phyloP scores from a whole-genome alignment of 37 sponge, comb jelly and placozoan genomes.

The Eunapius fragilis region DNA sequence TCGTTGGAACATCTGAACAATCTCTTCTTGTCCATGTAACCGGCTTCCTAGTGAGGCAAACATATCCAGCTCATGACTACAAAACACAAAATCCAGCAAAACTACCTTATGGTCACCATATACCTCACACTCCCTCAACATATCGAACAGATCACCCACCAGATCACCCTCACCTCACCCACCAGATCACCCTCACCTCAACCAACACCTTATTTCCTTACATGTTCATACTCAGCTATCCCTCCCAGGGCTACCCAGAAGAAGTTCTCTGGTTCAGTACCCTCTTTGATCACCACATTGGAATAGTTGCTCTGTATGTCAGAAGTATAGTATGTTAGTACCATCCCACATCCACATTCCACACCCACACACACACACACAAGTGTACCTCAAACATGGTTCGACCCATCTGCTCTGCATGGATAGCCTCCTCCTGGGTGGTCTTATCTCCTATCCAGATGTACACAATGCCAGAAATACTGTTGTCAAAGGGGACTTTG shows the following conservation, averaged over 20 bases:
- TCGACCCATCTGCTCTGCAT: slow-evolving; percentile 91
- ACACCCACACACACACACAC: slow-evolving; percentile 12
- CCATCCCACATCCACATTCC: not conserved
- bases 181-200: slow-evolving; percentile 3
- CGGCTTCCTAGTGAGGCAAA: slow-evolving; percentile 57
- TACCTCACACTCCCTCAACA: no score
- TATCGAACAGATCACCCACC: not conserved
- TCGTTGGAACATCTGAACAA: slow-evolving; percentile 98
- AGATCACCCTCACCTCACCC: not conserved
- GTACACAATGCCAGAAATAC: slow-evolving; percentile 87
- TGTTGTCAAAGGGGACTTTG: slow-evolving; percentile 91
- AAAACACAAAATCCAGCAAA: no score
- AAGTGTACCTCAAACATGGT: slow-evolving; percentile 75
- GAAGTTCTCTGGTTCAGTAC: slow-evolving; percentile 93
- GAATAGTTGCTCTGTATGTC: slow-evolving; percentile 74
- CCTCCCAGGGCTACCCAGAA: slow-evolving; percentile 98
- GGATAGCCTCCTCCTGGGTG: slow-evolving; percentile 82
- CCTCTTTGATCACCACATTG: slow-evolving; percentile 79
- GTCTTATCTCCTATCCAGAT: slow-evolving; percentile 93
- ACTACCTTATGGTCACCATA: no score
- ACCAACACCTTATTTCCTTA: slow-evolving; percentile 2
- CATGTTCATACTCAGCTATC: slow-evolving; percentile 43
- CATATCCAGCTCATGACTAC: no score
- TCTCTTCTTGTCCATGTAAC: slow-evolving; percentile 73
- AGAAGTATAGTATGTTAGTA: not conserved